Conservation (phyloP, 53 echinoderm and acorn worm genomes). For the Arbacia lixula region DNA sequence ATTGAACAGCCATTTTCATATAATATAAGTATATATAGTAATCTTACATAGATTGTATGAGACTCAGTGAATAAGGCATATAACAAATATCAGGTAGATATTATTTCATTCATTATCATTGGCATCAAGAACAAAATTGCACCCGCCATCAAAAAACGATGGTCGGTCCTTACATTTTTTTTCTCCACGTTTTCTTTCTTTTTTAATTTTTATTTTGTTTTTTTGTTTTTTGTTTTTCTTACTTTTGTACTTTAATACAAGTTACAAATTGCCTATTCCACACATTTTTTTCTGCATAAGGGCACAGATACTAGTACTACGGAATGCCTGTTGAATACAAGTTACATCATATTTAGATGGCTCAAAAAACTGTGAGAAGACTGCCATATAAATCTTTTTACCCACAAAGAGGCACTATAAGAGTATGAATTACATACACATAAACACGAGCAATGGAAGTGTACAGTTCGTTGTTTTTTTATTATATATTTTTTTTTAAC, state of each 20-base stretch:
- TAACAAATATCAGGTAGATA: conserved; percentile 61
- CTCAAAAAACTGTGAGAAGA: conserved; percentile 57
- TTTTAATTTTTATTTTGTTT: conserved; percentile 17
- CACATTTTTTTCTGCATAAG: conserved; percentile 44
- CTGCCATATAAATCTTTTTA: conserved; percentile 38
- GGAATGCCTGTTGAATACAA: conserved; percentile 63
- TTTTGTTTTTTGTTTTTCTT: conserved; percentile 21
- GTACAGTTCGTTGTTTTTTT: conserved; percentile 39
- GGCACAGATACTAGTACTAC: conserved; percentile 58
- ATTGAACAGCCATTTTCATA: conserved; percentile 59
- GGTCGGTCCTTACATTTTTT: conserved; percentile 38
- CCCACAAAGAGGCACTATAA: conserved; percentile 45
- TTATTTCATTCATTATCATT: conserved; percentile 59
- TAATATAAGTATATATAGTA: conserved; percentile 57
- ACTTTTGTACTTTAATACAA: conserved; percentile 44
- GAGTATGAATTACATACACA: conserved; percentile 56
- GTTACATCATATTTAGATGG: conserved; percentile 55
- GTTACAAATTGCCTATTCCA: conserved; percentile 64
- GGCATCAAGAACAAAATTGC: conserved; percentile 59
- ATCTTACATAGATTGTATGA: conserved; percentile 49
- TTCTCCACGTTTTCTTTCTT: conserved; percentile 24
- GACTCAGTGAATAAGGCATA: conserved; percentile 61
- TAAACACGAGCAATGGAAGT: conserved; percentile 56
- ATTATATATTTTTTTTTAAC: background rate
- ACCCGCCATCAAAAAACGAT: conserved; percentile 55